Evolutionary conservation across 2,113 vertebrate genomes (phyloP).

Genomic region (Lasiurus borealis): DNA sequence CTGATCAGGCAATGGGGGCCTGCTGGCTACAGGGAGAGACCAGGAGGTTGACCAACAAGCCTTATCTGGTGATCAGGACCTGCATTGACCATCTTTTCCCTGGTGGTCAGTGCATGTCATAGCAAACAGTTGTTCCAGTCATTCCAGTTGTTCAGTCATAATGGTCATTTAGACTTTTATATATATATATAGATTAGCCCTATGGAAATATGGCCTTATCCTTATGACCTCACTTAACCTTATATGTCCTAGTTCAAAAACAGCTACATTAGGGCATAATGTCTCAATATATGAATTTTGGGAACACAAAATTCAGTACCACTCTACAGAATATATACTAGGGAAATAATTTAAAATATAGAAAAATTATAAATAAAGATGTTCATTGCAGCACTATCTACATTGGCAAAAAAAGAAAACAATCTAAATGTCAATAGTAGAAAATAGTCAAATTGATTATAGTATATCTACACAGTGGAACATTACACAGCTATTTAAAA

Average conservation of each 20-base stretch:
- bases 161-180: too few relatives aligned
- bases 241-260: neutral
- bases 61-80: too few relatives aligned
- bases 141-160: too few relatives aligned
- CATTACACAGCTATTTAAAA: slow-evolving; percentile 3
- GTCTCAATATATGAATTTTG: neutral
- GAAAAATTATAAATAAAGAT: neutral
- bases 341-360: slow-evolving; percentile 5
- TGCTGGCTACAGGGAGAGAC: too few relatives aligned
- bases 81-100: too few relatives aligned
- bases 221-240: neutral
- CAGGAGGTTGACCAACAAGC: too few relatives aligned
- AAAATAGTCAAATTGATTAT: slow-evolving; percentile 9
- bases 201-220: neutral
- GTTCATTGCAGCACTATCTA: slow-evolving; percentile 3
- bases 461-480: neutral
- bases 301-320: neutral
- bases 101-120: too few relatives aligned
- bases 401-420: neutral
- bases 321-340: neutral
- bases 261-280: neutral
- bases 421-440: neutral
- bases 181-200: too few relatives aligned
- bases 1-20: too few relatives aligned
- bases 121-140: too few relatives aligned